Evolutionary conservation across 92 coral and sea anemone species (phyloP).

Genomic region (Bergia sp.): DNA sequence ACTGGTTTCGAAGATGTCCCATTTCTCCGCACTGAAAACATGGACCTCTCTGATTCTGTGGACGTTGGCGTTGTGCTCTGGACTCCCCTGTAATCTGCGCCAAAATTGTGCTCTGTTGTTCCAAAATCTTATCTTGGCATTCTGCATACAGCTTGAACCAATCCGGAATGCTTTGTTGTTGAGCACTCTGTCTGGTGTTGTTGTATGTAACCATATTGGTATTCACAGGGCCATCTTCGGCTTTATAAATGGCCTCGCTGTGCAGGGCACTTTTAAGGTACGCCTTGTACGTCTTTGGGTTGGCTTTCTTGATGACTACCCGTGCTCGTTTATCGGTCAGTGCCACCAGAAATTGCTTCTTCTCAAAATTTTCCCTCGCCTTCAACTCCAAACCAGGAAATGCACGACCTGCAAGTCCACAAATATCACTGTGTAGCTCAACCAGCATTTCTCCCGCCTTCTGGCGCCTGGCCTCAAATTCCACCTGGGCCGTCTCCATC

Average conservation of each 20-base stretch:
- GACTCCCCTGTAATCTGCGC: no score
- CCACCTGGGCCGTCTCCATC: conserved; percentile 24
- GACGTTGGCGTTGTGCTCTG: conserved; percentile 3
- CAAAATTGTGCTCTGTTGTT: conserved; percentile 3
- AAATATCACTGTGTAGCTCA: conserved; percentile 9
- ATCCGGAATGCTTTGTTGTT: neutral
- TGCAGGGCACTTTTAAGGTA: neutral
- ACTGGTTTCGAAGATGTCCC: neutral
- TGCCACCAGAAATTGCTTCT: conserved; percentile 20
- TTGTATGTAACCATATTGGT: neutral
- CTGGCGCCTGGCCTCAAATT: neutral
- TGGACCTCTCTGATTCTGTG: neutral
- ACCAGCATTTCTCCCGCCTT: conserved; percentile 9
- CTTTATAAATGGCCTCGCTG: neutral
- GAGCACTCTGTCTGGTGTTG: no score
- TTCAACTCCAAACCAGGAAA: conserved; percentile 5
- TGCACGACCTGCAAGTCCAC: neutral
- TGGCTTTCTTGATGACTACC: conserved; percentile 9
- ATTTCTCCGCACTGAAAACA: conserved; percentile 13
- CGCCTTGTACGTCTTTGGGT: neutral
- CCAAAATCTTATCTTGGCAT: conserved; percentile 6
- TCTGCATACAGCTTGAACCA: conserved; percentile 9
- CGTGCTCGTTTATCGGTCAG: neutral
- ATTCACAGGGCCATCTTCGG: neutral
- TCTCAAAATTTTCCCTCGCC: conserved; percentile 19